Evolutionary conservation across 2,113 vertebrate genomes (phyloP), one percentile per base, ranked within the genome.

Genomic region (Pseudopipra pipra): DNA sequence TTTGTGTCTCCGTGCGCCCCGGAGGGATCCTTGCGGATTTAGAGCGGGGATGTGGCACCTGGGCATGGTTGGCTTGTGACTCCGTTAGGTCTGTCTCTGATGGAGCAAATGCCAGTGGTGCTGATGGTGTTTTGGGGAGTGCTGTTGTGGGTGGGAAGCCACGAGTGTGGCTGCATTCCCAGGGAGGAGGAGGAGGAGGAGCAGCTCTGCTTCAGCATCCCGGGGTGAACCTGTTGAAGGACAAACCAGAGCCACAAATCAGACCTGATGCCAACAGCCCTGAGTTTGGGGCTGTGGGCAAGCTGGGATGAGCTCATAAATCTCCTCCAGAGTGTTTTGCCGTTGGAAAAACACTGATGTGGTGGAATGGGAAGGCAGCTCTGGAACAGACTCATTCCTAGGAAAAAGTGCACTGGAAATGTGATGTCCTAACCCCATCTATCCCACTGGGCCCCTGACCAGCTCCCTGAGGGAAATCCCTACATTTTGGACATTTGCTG

Each of bases 361-460:
- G 56, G 37, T 68, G 28, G 63, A 44, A 49, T n/a, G 54, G 75
- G 49, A 76, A 62, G 4, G 33, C 15, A 62, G 18, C 66, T 35
- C 30, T 10, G n/a, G 71, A 68, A 28, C 17, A 10, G 0, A 2
- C 31, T 78, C 22, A 1, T 51, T 46, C 37, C 23, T 63, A 20
- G 20, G 17, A 52, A 54, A 18, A 3, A 6, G 37, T 22, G 65
- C 44, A 3, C 46, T 84, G 90, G 55, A 37, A 89, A 28, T 0
- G 3, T 5, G 6, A 8, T 1, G 0, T 27, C 52, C 56, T 2
- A 2, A 35, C 17, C 44, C 35, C 13, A 1, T 24, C 10, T 28
- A 2, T 28, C 35, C 21, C 2, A 0, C 25, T 12, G 52, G 22
- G 47, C 9, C 30, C 55, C 21, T 54, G 1, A 12, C 43, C 1